A percentile compares a stretch with the other conserved stretches of the same genome.
phyloP scores from a whole-genome alignment of 2,113 vertebrate genomes.

The Scytalopus superciliaris region DNA sequence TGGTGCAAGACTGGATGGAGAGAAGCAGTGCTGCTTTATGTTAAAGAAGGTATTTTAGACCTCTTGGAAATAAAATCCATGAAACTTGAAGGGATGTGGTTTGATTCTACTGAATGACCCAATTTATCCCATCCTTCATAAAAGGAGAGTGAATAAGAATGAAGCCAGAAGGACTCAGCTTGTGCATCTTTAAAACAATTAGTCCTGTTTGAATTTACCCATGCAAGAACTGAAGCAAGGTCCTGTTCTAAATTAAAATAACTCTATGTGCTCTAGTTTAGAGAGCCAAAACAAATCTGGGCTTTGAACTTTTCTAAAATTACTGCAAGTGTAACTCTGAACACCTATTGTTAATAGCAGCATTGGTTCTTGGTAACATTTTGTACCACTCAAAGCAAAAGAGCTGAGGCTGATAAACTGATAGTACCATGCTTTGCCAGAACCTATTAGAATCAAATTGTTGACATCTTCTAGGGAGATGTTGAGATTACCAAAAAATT shows the following conservation, averaged over 20 bases:
- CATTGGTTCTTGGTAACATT: not conserved
- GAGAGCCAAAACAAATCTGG: not conserved
- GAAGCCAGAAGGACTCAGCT: not conserved
- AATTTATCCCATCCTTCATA: not conserved
- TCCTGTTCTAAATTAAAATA: slow-evolving; percentile 4
- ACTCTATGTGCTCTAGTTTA: not conserved
- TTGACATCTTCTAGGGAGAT: not conserved
- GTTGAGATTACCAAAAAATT: not conserved
- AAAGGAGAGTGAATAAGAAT: not conserved
- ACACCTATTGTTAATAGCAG: not conserved
- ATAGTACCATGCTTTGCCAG: not conserved
- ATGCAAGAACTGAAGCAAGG: not conserved
- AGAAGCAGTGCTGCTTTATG: not conserved
- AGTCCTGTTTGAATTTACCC: not conserved
- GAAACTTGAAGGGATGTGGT: not conserved
- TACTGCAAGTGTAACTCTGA: not conserved
- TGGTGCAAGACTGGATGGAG: not conserved
- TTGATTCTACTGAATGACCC: not conserved
- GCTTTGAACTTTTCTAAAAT: not conserved
- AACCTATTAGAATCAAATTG: not conserved
- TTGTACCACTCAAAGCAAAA: not conserved
- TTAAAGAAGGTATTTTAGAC: not conserved
- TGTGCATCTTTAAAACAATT: not conserved
- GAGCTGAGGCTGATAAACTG: not conserved
- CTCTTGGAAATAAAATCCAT: not conserved